These are phyloP conservation scores for Myotis pilosus DNA, from an alignment of 2,797 vertebrate species.

Conservation along the genomic window DNA sequence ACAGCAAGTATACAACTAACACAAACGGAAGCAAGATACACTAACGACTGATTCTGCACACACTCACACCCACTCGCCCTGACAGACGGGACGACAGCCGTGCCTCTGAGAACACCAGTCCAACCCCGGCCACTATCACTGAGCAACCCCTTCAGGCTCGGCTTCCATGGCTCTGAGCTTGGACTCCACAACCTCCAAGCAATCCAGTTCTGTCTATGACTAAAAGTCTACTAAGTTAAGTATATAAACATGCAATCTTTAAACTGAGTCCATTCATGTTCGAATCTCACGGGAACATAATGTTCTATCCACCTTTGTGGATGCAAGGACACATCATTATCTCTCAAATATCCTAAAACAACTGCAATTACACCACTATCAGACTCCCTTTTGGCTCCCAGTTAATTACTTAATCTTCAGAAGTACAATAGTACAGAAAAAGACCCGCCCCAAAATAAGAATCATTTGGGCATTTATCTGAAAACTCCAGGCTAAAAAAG, in stretches of 20 bases:
- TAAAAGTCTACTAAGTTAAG: background rate
- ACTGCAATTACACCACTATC: background rate
- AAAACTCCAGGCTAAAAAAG: background rate
- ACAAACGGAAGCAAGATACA: background rate
- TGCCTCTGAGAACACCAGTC: too few species aligned
- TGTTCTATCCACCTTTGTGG: background rate
- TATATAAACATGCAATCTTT: background rate
- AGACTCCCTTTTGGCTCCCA: background rate
- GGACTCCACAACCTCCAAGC: background rate
- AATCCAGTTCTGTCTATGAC: background rate
- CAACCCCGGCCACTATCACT: background rate
- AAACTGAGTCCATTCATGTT: background rate
- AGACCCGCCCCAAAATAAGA: background rate
- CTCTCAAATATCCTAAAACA: background rate
- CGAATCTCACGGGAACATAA: background rate
- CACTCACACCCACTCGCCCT: accelerated
- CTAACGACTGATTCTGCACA: background rate
- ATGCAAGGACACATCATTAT: background rate
- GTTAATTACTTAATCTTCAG: background rate
- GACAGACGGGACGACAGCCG: background rate
- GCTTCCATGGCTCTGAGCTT: background rate
- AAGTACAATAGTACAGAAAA: background rate
- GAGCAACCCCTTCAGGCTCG: background rate
- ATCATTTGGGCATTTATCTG: background rate
- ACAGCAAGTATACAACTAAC: background rate